These are phyloP conservation scores for Stegodyphus dumicola DNA, from an alignment of 1,140 invertebrate species.

Conservation along the genomic window DNA sequence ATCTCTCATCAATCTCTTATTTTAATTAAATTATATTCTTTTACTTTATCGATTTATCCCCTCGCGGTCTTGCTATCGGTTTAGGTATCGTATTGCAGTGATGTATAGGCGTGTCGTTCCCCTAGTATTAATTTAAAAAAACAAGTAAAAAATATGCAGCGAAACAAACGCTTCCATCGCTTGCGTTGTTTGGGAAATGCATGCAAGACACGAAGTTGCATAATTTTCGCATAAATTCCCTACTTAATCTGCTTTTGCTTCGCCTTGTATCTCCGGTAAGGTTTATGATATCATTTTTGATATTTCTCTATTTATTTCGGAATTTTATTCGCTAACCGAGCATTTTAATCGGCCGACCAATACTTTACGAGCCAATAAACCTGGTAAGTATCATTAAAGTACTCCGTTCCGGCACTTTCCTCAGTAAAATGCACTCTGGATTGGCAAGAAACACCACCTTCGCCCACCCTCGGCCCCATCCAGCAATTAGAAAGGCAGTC, in stretches of 20 bases:
- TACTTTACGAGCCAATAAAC: slow-evolving; percentile 53
- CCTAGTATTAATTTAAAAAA: too few species aligned
- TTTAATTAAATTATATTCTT: too few species aligned
- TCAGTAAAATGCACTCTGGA: slow-evolving; percentile 19
- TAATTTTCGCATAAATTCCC: slow-evolving; percentile 40
- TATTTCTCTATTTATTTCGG: slow-evolving; percentile 28
- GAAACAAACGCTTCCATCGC: too few species aligned
- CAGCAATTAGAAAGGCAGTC: slow-evolving; percentile 21
- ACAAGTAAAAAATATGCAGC: too few species aligned
- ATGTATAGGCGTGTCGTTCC: too few species aligned
- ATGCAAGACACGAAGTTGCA: background rate
- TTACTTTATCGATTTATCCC: too few species aligned
- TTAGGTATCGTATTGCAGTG: too few species aligned
- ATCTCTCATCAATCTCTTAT: too few species aligned
- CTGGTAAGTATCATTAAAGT: slow-evolving; percentile 46
- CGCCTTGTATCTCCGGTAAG: slow-evolving; percentile 11
- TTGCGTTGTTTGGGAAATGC: too few species aligned
- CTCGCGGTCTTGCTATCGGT: too few species aligned
- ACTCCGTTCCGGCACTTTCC: slow-evolving; percentile 40
- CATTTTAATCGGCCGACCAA: slow-evolving; percentile 28
- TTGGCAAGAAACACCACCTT: background rate
- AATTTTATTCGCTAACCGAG: slow-evolving; percentile 33
- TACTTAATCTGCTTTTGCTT: slow-evolving; percentile 15
- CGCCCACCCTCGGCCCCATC: background rate
- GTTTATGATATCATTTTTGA: slow-evolving; percentile 38